Conservation (phyloP, 2,888 invertebrate species). For the Diadegma fenestrale region DNA sequence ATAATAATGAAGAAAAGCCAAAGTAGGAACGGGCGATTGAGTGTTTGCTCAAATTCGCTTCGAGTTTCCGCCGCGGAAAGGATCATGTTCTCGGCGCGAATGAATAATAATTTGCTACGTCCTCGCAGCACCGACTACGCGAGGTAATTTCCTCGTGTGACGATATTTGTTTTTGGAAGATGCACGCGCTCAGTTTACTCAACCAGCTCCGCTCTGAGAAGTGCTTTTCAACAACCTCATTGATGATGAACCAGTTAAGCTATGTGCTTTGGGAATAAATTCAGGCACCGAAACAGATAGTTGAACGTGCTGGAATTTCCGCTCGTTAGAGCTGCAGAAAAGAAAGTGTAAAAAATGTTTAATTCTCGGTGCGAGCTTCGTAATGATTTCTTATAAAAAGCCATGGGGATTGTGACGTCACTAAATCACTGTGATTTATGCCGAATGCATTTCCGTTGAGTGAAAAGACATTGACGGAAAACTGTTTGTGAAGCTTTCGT, state of each 20-base stretch:
- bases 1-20: neutral
- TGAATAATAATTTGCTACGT: conserved; percentile 9
- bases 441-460: neutral
- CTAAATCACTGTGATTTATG: neutral
- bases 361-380: conserved; percentile 27
- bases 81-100: neutral
- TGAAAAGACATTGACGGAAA: neutral
- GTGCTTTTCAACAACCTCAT: conserved; percentile 20
- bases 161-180: conserved; percentile 37
- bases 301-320: conserved; percentile 43
- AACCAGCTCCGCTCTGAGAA: neutral
- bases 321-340: conserved; percentile 57
- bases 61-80: neutral
- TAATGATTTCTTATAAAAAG: conserved; percentile 3
- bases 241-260: conserved; percentile 32
- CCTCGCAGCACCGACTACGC: neutral
- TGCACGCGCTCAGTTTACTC: conserved; percentile 32
- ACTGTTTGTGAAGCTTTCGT: neutral
- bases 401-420: neutral
- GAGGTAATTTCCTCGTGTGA: conserved; percentile 1
- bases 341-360: conserved; percentile 53
- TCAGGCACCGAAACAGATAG: neutral
- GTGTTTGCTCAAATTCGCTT: neutral
- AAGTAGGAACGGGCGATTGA: neutral
- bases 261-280: conserved; percentile 4